These are phyloP conservation scores for Parazoanthus atlanticus DNA, from an alignment of 92 coral and sea anemone species.

Conservation along the genomic window DNA sequence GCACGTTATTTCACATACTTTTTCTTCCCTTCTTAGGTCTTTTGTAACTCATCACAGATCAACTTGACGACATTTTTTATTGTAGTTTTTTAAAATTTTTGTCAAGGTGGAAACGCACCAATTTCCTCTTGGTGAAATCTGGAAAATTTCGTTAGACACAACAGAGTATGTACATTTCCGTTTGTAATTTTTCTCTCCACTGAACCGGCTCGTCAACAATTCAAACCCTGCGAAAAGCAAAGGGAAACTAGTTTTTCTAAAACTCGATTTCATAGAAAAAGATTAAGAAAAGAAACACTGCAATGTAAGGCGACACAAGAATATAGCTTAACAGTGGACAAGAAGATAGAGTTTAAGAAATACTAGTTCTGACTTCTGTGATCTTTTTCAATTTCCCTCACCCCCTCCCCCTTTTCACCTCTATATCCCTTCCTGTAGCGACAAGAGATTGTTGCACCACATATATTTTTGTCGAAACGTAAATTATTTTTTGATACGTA, in stretches of 20 bases:
- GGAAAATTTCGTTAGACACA: slow-evolving; percentile 26
- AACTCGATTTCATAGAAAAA: neutral
- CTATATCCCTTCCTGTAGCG: no score
- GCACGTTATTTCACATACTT: neutral
- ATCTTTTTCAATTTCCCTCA: no score
- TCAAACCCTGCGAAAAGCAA: neutral
- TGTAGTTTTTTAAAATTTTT: neutral
- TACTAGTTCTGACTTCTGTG: no score
- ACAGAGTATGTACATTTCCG: slow-evolving; percentile 8
- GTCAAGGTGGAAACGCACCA: neutral
- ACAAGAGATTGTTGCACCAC: no score
- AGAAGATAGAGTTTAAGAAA: no score
- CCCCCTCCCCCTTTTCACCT: no score
- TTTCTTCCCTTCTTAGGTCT: neutral
- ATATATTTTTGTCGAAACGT: neutral
- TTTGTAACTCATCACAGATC: neutral
- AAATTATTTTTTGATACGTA: neutral
- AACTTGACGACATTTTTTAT: neutral
- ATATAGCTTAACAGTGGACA: no score
- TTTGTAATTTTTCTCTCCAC: slow-evolving; percentile 1
- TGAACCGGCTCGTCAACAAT: slow-evolving; percentile 9
- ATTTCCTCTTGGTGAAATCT: neutral
- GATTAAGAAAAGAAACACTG: no score
- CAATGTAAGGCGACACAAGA: no score
- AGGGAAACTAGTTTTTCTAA: no score